Base-by-base conservation (phyloP, 2,113 vertebrate species). In the Alosa alosa region DNA sequence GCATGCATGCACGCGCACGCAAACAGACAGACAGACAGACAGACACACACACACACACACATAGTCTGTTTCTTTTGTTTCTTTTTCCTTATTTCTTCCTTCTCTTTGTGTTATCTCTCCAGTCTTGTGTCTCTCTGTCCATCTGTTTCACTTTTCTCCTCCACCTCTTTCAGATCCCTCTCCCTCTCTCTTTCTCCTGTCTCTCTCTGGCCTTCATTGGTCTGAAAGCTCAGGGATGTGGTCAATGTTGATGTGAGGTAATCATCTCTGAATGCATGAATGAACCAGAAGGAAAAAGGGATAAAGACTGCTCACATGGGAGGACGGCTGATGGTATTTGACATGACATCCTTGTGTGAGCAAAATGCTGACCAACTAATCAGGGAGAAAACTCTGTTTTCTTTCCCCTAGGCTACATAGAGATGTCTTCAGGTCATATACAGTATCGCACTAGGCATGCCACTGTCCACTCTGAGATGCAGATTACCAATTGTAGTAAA, bases 211-310 rank as follows among this genome's bases (percentile, higher is more conserved):
- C 72, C 84, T 60, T 49, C 83, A 84, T 86, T 11, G 84, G 92
- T 86, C 75, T 90, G 92, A 87, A 90, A 88, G 93, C 88, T 90
- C 84, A 86, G 90, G 88, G 91, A 93, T 81, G 84, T 90, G 90
- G 88, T 87, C 52, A 86, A 86, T 90, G 93, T 89, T 92, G 90
- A 92, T 52, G 85, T 83, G 84, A 87, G 86, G 81, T 86, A 84
- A 89, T 87, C 92, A 85, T 88, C 86, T n/a, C 83, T 11, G 25
- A 68, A 82, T 88, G 55, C 86, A 83, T 52, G 47, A 85, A 85
- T 83, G 83, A 84, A 81, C 84, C 86, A 31, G 45, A 52, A 57
- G 22, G 22, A 57, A 57, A 75, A 47, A 31, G 84, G 68, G 81
- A 82, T 1, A 36, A 13, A 45, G 64, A 55, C 49, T 18, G 39